phyloP scores from a whole-genome alignment of 2,113 vertebrate species.

The Syngnathus floridae region DNA sequence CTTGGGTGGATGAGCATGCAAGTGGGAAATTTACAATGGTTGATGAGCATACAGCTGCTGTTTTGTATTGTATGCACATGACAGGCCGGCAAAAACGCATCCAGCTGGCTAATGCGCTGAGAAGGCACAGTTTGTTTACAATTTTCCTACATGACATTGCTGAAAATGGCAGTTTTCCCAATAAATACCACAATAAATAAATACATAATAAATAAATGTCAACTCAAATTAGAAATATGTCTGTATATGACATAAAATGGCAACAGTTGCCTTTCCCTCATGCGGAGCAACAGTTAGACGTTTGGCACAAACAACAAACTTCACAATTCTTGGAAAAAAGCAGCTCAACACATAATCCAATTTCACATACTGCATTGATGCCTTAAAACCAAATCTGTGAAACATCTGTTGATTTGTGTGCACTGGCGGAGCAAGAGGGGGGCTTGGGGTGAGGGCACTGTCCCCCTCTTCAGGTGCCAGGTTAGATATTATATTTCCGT shows the following conservation, averaged over 20 bases:
- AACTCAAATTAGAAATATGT: background rate
- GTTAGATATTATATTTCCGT: too few relatives aligned
- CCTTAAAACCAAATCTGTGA: background rate
- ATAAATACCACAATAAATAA: background rate
- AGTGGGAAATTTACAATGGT: background rate
- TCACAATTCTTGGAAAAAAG: background rate
- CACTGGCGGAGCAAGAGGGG: too few relatives aligned
- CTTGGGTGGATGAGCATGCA: background rate
- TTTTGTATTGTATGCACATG: background rate
- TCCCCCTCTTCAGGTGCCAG: too few relatives aligned
- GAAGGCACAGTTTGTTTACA: conserved; percentile 10
- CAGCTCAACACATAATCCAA: background rate
- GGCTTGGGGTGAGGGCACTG: too few relatives aligned
- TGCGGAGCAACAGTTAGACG: background rate
- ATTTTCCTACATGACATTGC: background rate
- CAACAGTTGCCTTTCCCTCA: background rate
- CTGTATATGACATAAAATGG: background rate
- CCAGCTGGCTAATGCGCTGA: conserved; percentile 12
- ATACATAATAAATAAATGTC: too few relatives aligned
- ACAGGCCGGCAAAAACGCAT: background rate
- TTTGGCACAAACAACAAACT: conserved; percentile 12
- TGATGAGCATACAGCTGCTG: background rate
- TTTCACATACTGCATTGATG: background rate
- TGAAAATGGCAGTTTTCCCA: background rate
- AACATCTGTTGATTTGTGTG: too few relatives aligned